Evolutionary conservation across 2,113 vertebrate species (phyloP), one percentile per base, ranked within the genome.

Genomic region (Heterotis niloticus): DNA sequence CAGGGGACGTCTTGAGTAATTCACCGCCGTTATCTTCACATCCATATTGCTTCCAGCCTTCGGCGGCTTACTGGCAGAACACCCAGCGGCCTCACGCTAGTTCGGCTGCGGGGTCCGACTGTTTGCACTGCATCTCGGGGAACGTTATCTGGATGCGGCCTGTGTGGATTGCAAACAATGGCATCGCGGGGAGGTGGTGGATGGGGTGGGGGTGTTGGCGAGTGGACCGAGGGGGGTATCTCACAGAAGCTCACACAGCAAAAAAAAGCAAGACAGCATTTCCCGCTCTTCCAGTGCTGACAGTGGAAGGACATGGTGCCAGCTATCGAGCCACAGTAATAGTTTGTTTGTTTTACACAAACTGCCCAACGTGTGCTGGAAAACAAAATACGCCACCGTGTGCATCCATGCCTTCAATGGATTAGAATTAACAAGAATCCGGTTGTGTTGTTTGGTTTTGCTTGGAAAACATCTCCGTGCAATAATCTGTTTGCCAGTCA

Each of bases 71-170:
- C 51, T 60, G 78, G n/a, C 76, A 83, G 64, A 75, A 51, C 7
- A 75, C 24, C 56, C 1, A 51, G 54, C 52, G 80, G 44, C 75
- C 83, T 76, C 67, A 62, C 59, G 72, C 67, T 69, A 64, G 75
- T 76, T 79, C 72, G 75, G 76, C 71, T 28, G 64, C 3, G 64
- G 51, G 83, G 81, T 69, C 76, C 64, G 64, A 64, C 62, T 75
- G 44, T 74, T 80, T 80, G 20, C 4, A 24, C 34, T 20, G 51
- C 71, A 76, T 79, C 78, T 82, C 83, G 81, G 78, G 56, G 67
- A 81, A 82, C 80, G 77, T 82, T 80, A 84, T 84, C 72, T 80
- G 52, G 60, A 79, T 54, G 54, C 81, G 84, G 79, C 72, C 80
- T 82, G 75, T 77, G 73, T 26, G 77, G 77, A 34, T 83, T 65